Evolutionary conservation across 2,113 vertebrate species (phyloP).

Genomic region (Cairina moschata): DNA sequence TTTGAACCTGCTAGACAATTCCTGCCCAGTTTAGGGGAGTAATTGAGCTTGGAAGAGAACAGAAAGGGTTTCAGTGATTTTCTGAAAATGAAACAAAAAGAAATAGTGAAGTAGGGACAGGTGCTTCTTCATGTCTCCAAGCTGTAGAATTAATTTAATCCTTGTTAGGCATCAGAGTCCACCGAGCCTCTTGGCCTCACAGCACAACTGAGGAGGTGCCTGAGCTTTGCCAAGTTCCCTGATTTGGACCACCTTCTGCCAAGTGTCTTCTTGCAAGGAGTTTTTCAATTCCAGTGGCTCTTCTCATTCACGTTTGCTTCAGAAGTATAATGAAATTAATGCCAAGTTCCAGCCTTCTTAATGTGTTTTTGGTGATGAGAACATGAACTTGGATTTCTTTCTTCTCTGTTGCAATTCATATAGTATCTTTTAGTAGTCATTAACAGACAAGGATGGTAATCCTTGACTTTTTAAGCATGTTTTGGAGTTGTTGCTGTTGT

Average conservation of each 20-base stretch:
- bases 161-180: neutral
- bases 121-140: neutral
- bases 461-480: neutral
- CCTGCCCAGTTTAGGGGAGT: neutral
- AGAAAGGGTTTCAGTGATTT: neutral
- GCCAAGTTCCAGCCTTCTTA: neutral
- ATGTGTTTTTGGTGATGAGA: neutral
- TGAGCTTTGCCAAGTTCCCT: neutral
- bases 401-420: neutral
- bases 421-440: neutral
- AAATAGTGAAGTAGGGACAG: neutral
- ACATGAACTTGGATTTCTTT: neutral
- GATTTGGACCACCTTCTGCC: neutral
- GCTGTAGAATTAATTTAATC: neutral
- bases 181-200: neutral
- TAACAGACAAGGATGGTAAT: neutral
- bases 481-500: neutral
- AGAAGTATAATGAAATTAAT: neutral
- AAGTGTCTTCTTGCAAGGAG: neutral
- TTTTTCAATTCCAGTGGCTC: neutral
- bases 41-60: neutral
- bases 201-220: neutral
- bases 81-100: neutral
- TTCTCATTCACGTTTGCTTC: neutral
- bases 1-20: neutral